Base-by-base conservation (phyloP, 2,113 vertebrate genomes). In the Phycodurus eques region DNA sequence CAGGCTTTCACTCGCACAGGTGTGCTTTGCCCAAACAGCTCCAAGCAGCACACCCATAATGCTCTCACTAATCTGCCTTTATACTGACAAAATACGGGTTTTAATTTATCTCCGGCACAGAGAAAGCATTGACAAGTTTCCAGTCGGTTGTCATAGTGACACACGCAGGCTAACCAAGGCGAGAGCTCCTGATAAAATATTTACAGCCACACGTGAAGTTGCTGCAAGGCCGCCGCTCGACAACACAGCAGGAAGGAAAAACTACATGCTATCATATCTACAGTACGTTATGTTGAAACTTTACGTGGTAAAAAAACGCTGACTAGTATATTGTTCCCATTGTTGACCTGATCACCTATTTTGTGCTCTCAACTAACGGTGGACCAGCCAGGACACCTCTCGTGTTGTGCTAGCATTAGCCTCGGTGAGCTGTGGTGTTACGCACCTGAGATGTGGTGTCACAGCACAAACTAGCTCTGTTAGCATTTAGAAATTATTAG, bases 111-210 rank as follows among this genome's bases (percentile, higher is more conserved):
- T 22, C 20, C 8, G 35, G n/a, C 20, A n/a, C 53, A 56, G 53
- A 56, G 53, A 7, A 56, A 56, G 20, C 20, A 56, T 22, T 56
- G 53, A 22, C n/a, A 19, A 56, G 53, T 11, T n/a, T 10, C 53
- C 69, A 4, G 31, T 27, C 49, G 75, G 79, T 62, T 12, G 68
- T 77, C 81, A 87, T 72, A 63, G 78, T 13, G 79, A 88, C 85
- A 85, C 72, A 62, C 60, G 72, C 75, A 66, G 65, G 64, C 62
- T 62, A 68, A 81, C 88, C 83, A 82, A 79, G 78, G 74, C 63
- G 81, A 85, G 75, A 82, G 70, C 49, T 69, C 72, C 85, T 82
- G 68, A 69, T 91, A 76, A 91, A 90, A 89, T 88, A 90, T 92
- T 87, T 74, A 89, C 35, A 15, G 31, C 39, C 66, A 14, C 79